A percentile compares a stretch with the other conserved stretches of the same genome.
Conservation (phyloP, 1,140 invertebrate species). For the Pectinophora gossypiella region DNA sequence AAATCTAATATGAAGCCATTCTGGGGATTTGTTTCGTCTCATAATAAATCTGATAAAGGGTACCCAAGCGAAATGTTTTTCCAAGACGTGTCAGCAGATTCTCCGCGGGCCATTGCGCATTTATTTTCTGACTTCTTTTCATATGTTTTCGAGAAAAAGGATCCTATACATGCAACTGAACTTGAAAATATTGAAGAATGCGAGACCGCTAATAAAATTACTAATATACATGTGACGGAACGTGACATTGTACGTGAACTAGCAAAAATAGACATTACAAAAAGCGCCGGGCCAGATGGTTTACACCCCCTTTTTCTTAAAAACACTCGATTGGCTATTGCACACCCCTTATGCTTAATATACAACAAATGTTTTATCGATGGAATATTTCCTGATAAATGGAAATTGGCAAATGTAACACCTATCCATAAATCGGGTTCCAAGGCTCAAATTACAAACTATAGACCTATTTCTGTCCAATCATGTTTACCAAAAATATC, state of each 20-base stretch:
- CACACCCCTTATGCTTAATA: neutral
- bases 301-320: neutral
- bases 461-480: slow-evolving; percentile 1
- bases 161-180: too few relatives aligned
- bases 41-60: too few relatives aligned
- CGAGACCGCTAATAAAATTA: too few relatives aligned
- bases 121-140: too few relatives aligned
- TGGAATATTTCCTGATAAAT: neutral
- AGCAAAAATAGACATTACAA: neutral
- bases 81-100: too few relatives aligned
- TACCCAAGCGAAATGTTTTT: too few relatives aligned
- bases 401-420: slow-evolving; percentile 2
- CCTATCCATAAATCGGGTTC: slow-evolving; percentile 3
- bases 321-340: neutral
- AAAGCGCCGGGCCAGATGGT: neutral
- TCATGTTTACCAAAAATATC: slow-evolving; percentile 4
- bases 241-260: too few relatives aligned
- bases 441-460: neutral
- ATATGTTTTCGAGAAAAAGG: too few relatives aligned
- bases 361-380: neutral
- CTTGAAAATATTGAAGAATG: too few relatives aligned
- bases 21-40: neutral
- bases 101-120: too few relatives aligned
- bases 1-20: neutral
- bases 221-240: too few relatives aligned